Evolutionary conservation across 1,140 invertebrate species (phyloP), one percentile per base, ranked within the genome.

Genomic region (Euura lappo): DNA sequence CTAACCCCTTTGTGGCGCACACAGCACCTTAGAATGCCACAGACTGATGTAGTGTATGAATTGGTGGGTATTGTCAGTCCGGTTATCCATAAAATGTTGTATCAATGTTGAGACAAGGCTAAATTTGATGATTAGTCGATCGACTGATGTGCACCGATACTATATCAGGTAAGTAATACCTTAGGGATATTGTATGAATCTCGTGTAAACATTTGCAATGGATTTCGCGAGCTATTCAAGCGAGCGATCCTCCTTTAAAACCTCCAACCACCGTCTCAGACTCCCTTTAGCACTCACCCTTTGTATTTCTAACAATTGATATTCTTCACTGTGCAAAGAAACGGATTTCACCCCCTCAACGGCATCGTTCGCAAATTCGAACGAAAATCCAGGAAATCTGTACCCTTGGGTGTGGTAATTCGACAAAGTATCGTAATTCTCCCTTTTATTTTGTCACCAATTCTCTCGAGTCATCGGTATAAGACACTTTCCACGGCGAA

Each of bases 261-360:
- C 68, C 72, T 70, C 70, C 75, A 72, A 74, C 65, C 75, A 74
- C 78, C 78, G 78, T 78, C 75, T 73, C 65, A 46, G 51, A 74
- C 75, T 76, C 79, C 80, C 79, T 78, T 81, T 72, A 70, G 75
- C 74, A 84, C 83, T 85, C 82, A 82, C 83, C 85, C 85, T 87
- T 87, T 88, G 86, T 88, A 83, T 86, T 87, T 85, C 83, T 82
- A 87, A 87, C 86, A 88, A 88, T 88, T 88, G 87, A 87, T 88
- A 87, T 87, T 88, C 86, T 88, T 87, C 84, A 76, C 79, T 86
- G 80, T 83, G 84, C 77, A 87, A 87, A 87, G 86, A 87, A 87
- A 86, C 84, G 86, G 85, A 86, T 84, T 85, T 84, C 79, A 79
- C 78, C 81, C 82, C 80, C 75, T 72, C 73, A 73, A 72, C 76